These are phyloP conservation scores for Drosophila robusta DNA, from an alignment of 2,888 invertebrate genomes.

Conservation along the genomic window DNA sequence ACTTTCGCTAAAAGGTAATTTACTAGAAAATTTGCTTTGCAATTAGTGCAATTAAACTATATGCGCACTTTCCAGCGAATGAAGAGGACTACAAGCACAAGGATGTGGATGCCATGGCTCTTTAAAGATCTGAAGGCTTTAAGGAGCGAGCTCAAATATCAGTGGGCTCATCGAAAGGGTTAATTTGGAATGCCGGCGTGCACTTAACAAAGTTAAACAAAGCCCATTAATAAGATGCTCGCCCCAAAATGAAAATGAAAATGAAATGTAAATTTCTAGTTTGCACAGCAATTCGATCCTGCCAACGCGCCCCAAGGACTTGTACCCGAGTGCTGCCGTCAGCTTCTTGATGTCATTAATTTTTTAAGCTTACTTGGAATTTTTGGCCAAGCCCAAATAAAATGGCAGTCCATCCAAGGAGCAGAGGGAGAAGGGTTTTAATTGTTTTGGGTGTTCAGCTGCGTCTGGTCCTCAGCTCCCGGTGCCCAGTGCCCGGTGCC, in stretches of 20 bases:
- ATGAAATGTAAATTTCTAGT: slow-evolving; percentile 62
- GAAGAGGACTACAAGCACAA: not conserved
- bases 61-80: slow-evolving; percentile 15
- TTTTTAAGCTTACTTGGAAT: slow-evolving; percentile 80
- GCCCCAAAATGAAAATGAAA: slow-evolving; percentile 20
- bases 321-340: slow-evolving; percentile 32
- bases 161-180: slow-evolving; percentile 34
- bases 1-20: slow-evolving; percentile 74
- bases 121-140: slow-evolving; percentile 26
- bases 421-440: slow-evolving; percentile 67
- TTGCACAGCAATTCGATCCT: slow-evolving; percentile 73
- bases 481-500: slow-evolving; percentile 1
- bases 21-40: slow-evolving; percentile 80
- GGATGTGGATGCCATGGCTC: not conserved
- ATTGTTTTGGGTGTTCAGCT: slow-evolving; percentile 75
- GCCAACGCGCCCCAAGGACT: slow-evolving; percentile 57
- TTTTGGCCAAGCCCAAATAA: slow-evolving; percentile 56
- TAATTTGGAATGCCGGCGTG: slow-evolving; percentile 27
- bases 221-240: slow-evolving; percentile 74
- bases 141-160: slow-evolving; percentile 23
- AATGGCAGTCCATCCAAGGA: slow-evolving; percentile 81
- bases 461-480: slow-evolving; percentile 31
- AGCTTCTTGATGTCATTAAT: slow-evolving; percentile 82
- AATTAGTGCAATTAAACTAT: slow-evolving; percentile 78
- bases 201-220: slow-evolving; percentile 66